Percentiles rank a stretch among this genome's conserved stretches.
These are phyloP conservation scores for Stichodactyla mertensii DNA, from an alignment of 64 coral and sea anemone species.

Conservation along the genomic window DNA sequence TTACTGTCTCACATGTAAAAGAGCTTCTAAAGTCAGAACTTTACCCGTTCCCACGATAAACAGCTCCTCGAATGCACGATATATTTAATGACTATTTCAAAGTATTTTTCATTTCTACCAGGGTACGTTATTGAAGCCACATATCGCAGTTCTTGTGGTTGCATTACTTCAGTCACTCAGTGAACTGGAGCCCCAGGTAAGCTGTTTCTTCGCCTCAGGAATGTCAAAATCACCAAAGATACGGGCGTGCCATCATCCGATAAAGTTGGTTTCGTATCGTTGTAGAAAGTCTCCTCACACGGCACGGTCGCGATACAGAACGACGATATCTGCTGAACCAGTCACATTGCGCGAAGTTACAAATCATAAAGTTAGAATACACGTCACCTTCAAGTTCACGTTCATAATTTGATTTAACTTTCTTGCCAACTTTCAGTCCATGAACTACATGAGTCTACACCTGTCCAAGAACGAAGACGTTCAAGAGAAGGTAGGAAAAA, in stretches of 20 bases:
- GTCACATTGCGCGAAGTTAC: no score
- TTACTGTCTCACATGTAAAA: no score
- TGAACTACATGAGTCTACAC: constrained; percentile 95
- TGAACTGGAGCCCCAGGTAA: constrained; percentile 80
- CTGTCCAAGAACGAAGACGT: constrained; percentile 82
- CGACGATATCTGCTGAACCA: no score
- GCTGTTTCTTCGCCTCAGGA: neutral
- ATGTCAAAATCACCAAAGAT: neutral
- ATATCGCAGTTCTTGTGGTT: constrained; percentile 80
- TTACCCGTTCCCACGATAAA: no score
- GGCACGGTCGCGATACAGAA: no score
- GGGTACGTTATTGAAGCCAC: constrained; percentile 85
- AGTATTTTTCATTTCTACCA: neutral
- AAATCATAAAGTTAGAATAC: no score
- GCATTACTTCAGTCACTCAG: constrained; percentile 89
- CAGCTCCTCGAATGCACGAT: no score
- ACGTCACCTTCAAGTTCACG: no score
- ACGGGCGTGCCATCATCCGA: neutral
- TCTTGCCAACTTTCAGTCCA: constrained; percentile 18
- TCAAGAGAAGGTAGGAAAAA: constrained; percentile 70
- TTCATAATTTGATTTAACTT: neutral
- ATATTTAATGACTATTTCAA: neutral
- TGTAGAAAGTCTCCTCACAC: no score
- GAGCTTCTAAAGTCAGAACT: no score
- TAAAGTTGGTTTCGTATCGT: no score